Evolutionary conservation across 1,140 invertebrate genomes (phyloP), one percentile per base, ranked within the genome.

Genomic region (Planococcus citri): DNA sequence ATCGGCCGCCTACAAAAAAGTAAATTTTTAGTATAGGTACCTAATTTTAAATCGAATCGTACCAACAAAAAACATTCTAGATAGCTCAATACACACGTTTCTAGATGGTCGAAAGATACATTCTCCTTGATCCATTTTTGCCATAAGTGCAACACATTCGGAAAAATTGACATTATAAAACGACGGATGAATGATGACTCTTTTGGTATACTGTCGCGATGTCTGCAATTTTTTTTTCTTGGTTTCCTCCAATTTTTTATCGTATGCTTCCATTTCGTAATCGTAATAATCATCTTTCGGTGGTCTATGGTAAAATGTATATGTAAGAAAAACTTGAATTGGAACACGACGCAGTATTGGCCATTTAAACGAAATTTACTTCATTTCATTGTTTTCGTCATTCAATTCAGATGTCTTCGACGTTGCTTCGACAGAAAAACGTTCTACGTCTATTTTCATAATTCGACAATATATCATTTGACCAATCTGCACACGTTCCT

Each of bases 101-200:
- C 94, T 97, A 61, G 94, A 97, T 1, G 97, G 97, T 60, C 97
- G 81, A 33, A 99, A 86, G 21, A 99, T 91, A 1, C 92, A 93
- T 76, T 99, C 97, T 8, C 97, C 97, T 79, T 97, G 93, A 73
- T 96, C 94, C 87, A 97, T 91, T 20, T 85, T 86, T 9, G 85
- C 84, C 85, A 99, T 88, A 38, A 96, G 78, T 76, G 93, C 92
- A 74, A 97, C 93, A 1, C 93, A 90, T 76, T 98, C 93, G 0
- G 87, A 84, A 77, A 90, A 99, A 10, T 90, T 91, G 72, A 98
- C 94, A 77, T 99, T 99, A 73, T 97, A 91, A 81, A 99, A 99
- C 0, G 91, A 88, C 0, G 95, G 95, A 83, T 99, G 97, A 21
- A 96, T 91, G 70, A 99, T 99, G 0, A 99, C 95, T 8, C 97